These are phyloP conservation scores for Hydrolagus colliei DNA, from an alignment of 2,797 vertebrate genomes.

Conservation along the genomic window DNA sequence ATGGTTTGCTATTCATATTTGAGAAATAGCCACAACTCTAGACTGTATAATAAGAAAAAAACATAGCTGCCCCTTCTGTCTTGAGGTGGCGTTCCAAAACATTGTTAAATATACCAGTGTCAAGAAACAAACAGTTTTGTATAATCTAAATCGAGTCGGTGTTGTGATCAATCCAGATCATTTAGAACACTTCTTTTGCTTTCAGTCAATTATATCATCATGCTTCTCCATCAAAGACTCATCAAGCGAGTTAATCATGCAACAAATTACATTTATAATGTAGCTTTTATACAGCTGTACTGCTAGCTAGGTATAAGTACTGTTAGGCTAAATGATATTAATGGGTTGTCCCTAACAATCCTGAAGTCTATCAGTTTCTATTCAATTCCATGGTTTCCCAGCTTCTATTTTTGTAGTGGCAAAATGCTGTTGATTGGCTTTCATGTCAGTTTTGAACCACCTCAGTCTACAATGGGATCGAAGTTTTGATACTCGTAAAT, in stretches of 20 bases:
- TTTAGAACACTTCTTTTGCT: constrained; percentile 42
- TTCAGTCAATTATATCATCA: constrained; percentile 46
- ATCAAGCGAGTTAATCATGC: constrained; percentile 66
- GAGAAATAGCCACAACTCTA: constrained; percentile 36
- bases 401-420: not conserved
- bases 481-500: too few relatives aligned
- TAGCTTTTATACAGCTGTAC: constrained; percentile 67
- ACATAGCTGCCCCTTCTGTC: constrained; percentile 25
- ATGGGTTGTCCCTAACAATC: constrained; percentile 85
- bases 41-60: constrained; percentile 36
- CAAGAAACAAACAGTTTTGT: not conserved
- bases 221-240: constrained; percentile 61
- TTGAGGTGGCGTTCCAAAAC: not conserved
- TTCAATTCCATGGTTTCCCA: constrained; percentile 51
- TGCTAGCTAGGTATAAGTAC: constrained; percentile 63
- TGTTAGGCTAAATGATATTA: constrained; percentile 90
- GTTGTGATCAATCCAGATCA: constrained; percentile 28
- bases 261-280: constrained; percentile 69
- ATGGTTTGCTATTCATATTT: not conserved
- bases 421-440: not conserved
- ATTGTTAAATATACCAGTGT: not conserved
- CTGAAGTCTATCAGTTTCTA: constrained; percentile 76
- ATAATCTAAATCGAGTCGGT: not conserved
- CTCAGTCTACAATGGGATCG: too few relatives aligned
- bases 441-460: too few relatives aligned